Evolutionary conservation across 1,140 invertebrate genomes (phyloP).

Genomic region (Melitaea cinxia): DNA sequence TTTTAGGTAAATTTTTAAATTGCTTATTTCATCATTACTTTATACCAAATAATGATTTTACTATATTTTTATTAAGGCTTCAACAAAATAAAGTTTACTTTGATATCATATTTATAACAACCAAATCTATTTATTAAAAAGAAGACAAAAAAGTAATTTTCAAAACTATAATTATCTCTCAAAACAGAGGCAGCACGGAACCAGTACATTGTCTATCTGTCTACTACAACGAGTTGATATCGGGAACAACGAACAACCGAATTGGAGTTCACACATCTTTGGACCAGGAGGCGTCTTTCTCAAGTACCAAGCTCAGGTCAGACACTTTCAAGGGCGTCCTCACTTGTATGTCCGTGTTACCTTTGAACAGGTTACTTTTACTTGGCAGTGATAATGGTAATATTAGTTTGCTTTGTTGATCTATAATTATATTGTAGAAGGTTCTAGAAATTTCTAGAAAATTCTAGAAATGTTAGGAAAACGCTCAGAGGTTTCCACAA

Average conservation of each 20-base stretch:
- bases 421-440: neutral
- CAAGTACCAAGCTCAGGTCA: constrained; percentile 91
- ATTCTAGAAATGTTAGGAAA: neutral
- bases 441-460: neutral
- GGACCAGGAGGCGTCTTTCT: constrained; percentile 88
- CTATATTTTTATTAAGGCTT: too few species aligned
- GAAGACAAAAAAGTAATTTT: neutral
- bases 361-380: constrained; percentile 93
- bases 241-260: constrained; percentile 93
- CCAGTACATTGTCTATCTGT: constrained; percentile 93
- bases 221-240: constrained; percentile 89
- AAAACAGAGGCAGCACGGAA: constrained; percentile 88
- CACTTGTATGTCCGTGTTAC: constrained; percentile 93
- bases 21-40: too few species aligned
- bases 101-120: too few species aligned
- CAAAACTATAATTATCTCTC: constrained; percentile 5
- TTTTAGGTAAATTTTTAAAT: too few species aligned
- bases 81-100: too few species aligned
- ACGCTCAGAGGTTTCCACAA: too few species aligned
- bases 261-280: constrained; percentile 93
- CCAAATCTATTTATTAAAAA: too few species aligned
- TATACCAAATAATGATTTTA: too few species aligned
- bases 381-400: constrained; percentile 95
- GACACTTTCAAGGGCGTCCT: constrained; percentile 96
- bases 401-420: constrained; percentile 92